Evolutionary conservation across 2,888 invertebrate species (phyloP).

Genomic region (Zhuqinia jingwanae): DNA sequence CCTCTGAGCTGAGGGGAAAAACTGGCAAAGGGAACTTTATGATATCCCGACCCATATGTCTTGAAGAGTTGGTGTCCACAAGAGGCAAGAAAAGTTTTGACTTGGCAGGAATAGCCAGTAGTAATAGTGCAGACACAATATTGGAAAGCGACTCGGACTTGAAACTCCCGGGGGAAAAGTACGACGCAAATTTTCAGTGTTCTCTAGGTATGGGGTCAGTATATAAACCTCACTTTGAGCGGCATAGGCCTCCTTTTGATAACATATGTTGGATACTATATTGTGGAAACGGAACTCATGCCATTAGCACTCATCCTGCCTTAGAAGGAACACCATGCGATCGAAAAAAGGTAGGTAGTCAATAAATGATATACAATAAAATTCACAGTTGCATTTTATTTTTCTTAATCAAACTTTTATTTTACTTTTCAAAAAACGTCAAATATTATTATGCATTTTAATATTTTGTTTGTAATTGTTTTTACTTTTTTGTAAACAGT

Average conservation of each 20-base stretch:
- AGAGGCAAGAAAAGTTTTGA: slow-evolving; percentile 49
- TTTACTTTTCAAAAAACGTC: no score
- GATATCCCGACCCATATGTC: slow-evolving; percentile 58
- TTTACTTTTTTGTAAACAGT: slow-evolving; percentile 37
- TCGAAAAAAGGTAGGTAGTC: slow-evolving; percentile 74
- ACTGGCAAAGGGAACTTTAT: slow-evolving; percentile 45
- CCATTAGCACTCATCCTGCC: slow-evolving; percentile 81
- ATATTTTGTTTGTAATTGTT: slow-evolving; percentile 32
- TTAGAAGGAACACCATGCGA: slow-evolving; percentile 81
- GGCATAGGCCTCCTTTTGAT: slow-evolving; percentile 80
- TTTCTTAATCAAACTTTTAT: neutral
- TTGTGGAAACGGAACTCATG: slow-evolving; percentile 80
- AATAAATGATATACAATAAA: neutral
- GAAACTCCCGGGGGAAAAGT: slow-evolving; percentile 80
- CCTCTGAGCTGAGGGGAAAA: slow-evolving; percentile 68
- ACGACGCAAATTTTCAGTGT: slow-evolving; percentile 80
- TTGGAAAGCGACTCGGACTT: slow-evolving; percentile 50
- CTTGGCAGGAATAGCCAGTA: neutral
- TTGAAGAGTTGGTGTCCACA: slow-evolving; percentile 53
- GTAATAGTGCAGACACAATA: neutral
- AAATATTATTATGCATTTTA: no score
- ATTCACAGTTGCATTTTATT: neutral
- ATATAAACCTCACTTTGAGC: slow-evolving; percentile 80
- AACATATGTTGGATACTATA: slow-evolving; percentile 81
- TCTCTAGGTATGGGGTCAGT: slow-evolving; percentile 80